phyloP scores from a whole-genome alignment of 2,113 vertebrate species.

The Sapajus apella region DNA sequence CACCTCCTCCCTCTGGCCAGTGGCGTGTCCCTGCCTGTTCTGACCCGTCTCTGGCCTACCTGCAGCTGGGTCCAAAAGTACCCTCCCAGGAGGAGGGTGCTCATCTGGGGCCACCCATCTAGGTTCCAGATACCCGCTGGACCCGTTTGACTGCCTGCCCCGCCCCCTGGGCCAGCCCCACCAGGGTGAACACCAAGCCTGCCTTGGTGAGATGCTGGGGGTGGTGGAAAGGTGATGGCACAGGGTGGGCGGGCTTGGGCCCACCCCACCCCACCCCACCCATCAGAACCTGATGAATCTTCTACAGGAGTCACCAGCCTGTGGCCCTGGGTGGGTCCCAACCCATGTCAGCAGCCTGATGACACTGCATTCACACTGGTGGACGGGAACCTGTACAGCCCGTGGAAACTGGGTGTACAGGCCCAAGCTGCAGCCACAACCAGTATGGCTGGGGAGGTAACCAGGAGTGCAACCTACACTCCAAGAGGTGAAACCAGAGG shows the following conservation, averaged over 20 bases:
- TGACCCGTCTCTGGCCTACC: background rate
- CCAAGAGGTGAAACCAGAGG: background rate
- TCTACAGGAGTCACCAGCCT: background rate
- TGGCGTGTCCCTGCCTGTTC: background rate
- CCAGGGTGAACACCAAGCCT: background rate
- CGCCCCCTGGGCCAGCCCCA: background rate
- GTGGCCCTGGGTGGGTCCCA: background rate
- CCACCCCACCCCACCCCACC: fast-evolving
- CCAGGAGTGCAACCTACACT: background rate
- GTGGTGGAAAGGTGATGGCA: fast-evolving
- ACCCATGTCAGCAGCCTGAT: too few relatives aligned
- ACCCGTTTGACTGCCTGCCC: background rate
- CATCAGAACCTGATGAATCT: background rate
- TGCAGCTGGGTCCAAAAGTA: fast-evolving
- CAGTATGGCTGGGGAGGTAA: background rate
- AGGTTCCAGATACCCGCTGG: background rate
- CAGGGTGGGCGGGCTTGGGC: fast-evolving
- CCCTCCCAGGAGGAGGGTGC: background rate
- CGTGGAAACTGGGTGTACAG: background rate
- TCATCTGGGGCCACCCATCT: background rate
- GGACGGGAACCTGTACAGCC: fast-evolving
- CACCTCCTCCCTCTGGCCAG: background rate
- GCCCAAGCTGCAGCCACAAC: too few relatives aligned
- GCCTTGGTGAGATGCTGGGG: background rate
- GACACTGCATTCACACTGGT: background rate